Evolutionary conservation across 1,140 invertebrate species (phyloP), one percentile per base, ranked within the genome.

Genomic region (Zaprionus ornatus): DNA sequence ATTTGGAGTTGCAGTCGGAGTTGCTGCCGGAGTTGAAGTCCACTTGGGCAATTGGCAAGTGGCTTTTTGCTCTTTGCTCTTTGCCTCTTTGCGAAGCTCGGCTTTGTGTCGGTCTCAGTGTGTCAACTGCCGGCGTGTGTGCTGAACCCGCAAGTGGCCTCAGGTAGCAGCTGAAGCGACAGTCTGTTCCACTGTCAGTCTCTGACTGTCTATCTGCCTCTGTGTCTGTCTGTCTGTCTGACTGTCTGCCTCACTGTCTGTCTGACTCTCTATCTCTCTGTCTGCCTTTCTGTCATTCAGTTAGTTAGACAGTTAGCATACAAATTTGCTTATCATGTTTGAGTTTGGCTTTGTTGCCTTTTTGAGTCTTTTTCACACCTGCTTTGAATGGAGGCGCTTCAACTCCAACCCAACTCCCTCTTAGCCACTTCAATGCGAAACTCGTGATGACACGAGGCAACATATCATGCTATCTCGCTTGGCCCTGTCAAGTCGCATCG

Each of bases 261-360:
- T 54, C 76, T 37, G 69, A 21, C 69, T 50, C 5, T 27, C 5
- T 10, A 40, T 57, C 65, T 63, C 57, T 55, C 73, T 61, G 69
- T 52, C 60, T 57, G 66, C 56, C 75, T 37, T 62, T 71, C 68
- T 37, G 63, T 55, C 65, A 65, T 67, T 66, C 57, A 48, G 48
- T 57, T n/a, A 57, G 54, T 50, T 55, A 37, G 56, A 40, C 66
- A 59, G 52, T 62, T 29, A 67, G 71, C 74, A 54, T 76, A 70
- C 71, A 82, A 84, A 84, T 84, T 62, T 73, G 85, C 81, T 87
- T 87, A 87, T 87, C 85, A 84, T 55, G 78, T 87, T 81, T 88
- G 80, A 88, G 45, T 23, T 45, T 45, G n/a, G 40, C 80, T 84
- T 87, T 87, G 74, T 72, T 74, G 77, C 42, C 77, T 73, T 82